A percentile compares a stretch with the other conserved stretches of the same genome.
These are phyloP conservation scores for Crenichthys baileyi DNA, from an alignment of 2,797 vertebrate species.

Conservation along the genomic window DNA sequence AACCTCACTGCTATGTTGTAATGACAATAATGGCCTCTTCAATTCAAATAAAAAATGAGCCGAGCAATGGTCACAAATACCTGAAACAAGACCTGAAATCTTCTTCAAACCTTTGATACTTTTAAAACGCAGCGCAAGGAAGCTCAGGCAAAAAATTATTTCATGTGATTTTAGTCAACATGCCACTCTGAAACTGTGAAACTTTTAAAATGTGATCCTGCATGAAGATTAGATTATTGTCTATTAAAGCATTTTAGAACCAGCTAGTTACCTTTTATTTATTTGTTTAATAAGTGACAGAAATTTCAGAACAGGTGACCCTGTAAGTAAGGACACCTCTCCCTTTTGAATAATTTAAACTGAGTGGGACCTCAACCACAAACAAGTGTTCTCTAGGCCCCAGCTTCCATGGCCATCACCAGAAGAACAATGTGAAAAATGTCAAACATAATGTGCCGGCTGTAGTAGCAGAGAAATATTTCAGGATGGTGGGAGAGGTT, in stretches of 20 bases:
- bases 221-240: neutral
- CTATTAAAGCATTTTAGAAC: neutral
- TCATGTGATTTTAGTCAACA: neutral
- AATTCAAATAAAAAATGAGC: neutral
- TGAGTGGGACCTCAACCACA: constrained; percentile 24
- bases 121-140: too few relatives aligned
- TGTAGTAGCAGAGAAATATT: constrained; percentile 48
- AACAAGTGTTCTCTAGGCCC: constrained; percentile 45
- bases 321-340: constrained; percentile 3
- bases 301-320: neutral
- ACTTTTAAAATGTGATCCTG: neutral
- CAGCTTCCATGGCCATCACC: constrained; percentile 31
- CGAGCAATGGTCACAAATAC: neutral
- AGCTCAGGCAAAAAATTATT: neutral
- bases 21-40: neutral
- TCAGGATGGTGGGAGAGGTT: constrained; percentile 34
- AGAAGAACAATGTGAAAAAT: constrained; percentile 51
- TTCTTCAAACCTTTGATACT: neutral
- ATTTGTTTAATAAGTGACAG: neutral
- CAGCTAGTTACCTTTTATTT: neutral
- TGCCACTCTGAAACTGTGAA: neutral
- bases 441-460: constrained; percentile 51
- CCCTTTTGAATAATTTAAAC: constrained; percentile 22
- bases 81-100: neutral
- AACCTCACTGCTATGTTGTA: neutral